Evolutionary conservation across 37 sponge, comb jelly and placozoan species (phyloP).

Genomic region (Chondrilla cf. caribensis): DNA sequence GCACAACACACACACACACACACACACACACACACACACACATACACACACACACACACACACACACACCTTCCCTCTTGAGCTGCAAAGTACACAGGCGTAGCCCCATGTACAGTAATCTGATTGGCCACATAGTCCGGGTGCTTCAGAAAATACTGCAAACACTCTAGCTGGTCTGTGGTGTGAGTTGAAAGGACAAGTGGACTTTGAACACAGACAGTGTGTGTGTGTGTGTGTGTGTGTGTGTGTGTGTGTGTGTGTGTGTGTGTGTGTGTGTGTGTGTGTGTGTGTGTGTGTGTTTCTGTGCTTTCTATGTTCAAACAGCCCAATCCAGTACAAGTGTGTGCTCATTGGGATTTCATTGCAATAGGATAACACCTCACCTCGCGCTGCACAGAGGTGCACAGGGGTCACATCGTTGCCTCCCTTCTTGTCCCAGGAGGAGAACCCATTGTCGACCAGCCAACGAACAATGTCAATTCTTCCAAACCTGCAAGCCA

Average conservation of each 20-base stretch:
- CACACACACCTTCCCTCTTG: slow-evolving; percentile 85
- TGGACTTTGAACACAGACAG: neutral
- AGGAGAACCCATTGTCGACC: slow-evolving; percentile 40
- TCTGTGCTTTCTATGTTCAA: too few species aligned
- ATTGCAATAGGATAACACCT: too few species aligned
- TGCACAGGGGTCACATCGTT: slow-evolving; percentile 90
- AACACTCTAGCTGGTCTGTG: slow-evolving; percentile 72
- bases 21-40: too few species aligned
- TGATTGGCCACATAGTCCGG: slow-evolving; percentile 70
- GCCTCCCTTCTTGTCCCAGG: slow-evolving; percentile 77
- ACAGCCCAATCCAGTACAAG: too few species aligned
- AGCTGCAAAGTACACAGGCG: slow-evolving; percentile 88
- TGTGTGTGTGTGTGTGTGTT: too few species aligned
- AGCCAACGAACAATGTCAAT: slow-evolving; percentile 68
- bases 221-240: neutral
- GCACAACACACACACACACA: too few species aligned
- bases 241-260: neutral
- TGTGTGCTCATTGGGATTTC: too few species aligned
- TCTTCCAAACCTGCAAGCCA: slow-evolving; percentile 90
- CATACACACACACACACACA: too few species aligned
- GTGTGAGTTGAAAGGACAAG: neutral
- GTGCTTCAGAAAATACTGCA: slow-evolving; percentile 70
- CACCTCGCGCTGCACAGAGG: slow-evolving; percentile 81
- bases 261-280: too few species aligned
- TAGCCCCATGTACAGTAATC: slow-evolving; percentile 80